A percentile compares a stretch with the other conserved stretches of the same genome.
Evolutionary conservation across 2,113 vertebrate species (phyloP).

Genomic region (Pangasianodon gigas): DNA sequence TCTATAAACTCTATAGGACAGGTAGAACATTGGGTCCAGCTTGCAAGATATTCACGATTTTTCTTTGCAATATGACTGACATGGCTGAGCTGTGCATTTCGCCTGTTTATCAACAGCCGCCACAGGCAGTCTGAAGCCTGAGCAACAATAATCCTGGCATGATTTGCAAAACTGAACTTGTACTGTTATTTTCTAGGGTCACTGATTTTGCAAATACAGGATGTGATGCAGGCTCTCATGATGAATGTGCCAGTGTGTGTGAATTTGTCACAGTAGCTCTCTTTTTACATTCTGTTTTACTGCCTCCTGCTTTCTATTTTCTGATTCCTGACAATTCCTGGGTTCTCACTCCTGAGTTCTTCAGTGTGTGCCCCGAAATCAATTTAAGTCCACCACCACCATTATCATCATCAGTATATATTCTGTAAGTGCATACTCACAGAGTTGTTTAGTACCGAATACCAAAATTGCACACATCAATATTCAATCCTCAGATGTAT

Average conservation of each 20-base stretch:
- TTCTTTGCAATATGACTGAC: conserved; percentile 1
- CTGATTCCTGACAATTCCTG: background rate
- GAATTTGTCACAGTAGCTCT: background rate
- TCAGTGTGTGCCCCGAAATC: background rate
- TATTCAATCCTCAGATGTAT: background rate
- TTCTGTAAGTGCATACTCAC: background rate
- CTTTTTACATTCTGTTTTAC: background rate
- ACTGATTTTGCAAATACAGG: conserved; percentile 11
- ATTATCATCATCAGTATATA: background rate
- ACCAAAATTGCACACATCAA: background rate
- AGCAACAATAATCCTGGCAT: conserved; percentile 13
- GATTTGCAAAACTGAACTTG: conserved; percentile 4
- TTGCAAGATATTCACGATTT: conserved; percentile 6
- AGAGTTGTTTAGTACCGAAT: background rate
- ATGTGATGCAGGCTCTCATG: background rate
- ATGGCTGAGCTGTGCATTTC: background rate
- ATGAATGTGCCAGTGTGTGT: background rate
- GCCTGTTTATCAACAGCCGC: conserved; percentile 8
- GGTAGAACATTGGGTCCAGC: background rate
- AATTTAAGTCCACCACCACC: background rate
- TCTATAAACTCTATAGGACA: background rate
- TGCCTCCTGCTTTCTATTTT: background rate
- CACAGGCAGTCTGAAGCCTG: background rate
- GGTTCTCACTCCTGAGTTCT: background rate
- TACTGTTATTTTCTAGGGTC: background rate